Conservation (phyloP, 2,113 vertebrate species). For the Alouatta palliata region DNA sequence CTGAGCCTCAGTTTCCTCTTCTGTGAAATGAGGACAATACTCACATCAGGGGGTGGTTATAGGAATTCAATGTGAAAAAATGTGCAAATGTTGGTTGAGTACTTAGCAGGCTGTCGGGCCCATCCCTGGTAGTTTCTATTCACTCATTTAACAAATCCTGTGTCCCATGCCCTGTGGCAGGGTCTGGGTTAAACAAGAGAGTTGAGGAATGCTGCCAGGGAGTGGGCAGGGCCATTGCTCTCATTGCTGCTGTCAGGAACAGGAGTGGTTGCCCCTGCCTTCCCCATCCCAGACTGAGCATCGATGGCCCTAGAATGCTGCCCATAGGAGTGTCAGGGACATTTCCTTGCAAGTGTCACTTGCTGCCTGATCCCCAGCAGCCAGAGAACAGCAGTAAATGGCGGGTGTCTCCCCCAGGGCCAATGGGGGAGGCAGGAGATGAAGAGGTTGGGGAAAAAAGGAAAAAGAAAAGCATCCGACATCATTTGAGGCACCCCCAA, state of each 20-base stretch:
- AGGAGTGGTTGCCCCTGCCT: neutral
- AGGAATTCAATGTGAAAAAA: neutral
- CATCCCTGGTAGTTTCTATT: neutral
- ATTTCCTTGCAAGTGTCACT: neutral
- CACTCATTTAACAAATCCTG: neutral
- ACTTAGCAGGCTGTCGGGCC: neutral
- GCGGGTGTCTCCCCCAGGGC: neutral
- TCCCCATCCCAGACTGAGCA: neutral
- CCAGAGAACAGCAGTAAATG: neutral
- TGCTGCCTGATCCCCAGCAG: fast-evolving
- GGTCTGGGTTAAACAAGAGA: neutral
- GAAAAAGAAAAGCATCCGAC: fast-evolving
- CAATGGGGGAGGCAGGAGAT: neutral
- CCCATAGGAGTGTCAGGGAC: neutral
- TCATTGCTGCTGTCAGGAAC: neutral
- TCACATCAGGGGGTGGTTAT: too few species aligned
- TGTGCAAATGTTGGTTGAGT: neutral
- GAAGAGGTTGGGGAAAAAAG: fast-evolving
- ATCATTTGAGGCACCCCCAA: fast-evolving
- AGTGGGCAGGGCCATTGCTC: fast-evolving
- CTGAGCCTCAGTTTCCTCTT: neutral
- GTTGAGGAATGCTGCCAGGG: fast-evolving
- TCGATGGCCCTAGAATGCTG: neutral
- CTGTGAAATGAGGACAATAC: neutral
- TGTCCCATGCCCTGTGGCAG: neutral